These are phyloP conservation scores for Zaprionus ghesquierei DNA, from an alignment of 1,140 invertebrate genomes.

Conservation along the genomic window DNA sequence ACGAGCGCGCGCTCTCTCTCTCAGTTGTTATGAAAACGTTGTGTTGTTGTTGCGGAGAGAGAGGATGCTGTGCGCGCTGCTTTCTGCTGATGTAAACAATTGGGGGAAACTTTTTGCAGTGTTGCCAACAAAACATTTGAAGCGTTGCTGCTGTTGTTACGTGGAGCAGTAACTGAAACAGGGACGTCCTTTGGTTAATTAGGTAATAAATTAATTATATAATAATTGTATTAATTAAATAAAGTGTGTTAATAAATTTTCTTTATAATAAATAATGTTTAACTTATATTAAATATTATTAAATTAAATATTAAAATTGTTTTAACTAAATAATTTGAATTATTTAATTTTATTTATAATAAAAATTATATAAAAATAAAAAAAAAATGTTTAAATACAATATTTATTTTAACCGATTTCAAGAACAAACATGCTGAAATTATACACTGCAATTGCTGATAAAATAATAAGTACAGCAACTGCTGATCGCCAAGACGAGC, in stretches of 20 bases:
- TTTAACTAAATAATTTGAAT: too few relatives aligned
- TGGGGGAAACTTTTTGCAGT: conserved; percentile 30
- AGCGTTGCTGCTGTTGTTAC: background rate
- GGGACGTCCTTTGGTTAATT: background rate
- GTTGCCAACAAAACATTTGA: conserved; percentile 51
- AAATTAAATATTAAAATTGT: background rate
- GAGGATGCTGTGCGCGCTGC: conserved; percentile 25
- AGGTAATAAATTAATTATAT: too few relatives aligned
- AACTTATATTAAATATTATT: too few relatives aligned
- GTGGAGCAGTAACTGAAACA: background rate
- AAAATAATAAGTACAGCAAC: background rate
- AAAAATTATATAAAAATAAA: background rate
- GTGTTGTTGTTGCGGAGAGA: conserved; percentile 11
- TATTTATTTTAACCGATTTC: background rate
- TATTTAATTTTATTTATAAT: too few relatives aligned
- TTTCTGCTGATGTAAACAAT: conserved; percentile 60
- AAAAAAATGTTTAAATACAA: background rate
- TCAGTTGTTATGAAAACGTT: conserved; percentile 19
- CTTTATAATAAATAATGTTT: background rate
- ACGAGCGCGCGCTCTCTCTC: conserved; percentile 1
- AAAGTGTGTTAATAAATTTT: too few relatives aligned
- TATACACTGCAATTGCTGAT: background rate
- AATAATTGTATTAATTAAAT: background rate
- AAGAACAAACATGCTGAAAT: background rate
- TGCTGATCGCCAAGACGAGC: background rate